Evolutionary conservation across 2,113 vertebrate species (phyloP).

Genomic region (Neomonachus schauinslandi): DNA sequence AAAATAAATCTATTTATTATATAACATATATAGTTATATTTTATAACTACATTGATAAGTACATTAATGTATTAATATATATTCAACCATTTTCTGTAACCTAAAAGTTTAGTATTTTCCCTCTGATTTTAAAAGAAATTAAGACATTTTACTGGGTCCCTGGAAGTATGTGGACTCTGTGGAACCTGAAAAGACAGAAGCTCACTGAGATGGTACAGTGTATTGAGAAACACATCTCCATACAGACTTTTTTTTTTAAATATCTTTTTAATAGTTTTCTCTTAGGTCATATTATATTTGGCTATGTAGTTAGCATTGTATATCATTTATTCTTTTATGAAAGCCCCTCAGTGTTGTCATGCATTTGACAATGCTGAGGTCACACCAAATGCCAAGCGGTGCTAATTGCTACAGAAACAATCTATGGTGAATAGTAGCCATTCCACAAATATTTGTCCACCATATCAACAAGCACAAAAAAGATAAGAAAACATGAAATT

Average conservation of each 20-base stretch:
- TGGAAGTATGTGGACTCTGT: background rate
- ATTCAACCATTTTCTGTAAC: background rate
- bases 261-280: background rate
- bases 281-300: background rate
- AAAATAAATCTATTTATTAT: background rate
- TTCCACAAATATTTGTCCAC: background rate
- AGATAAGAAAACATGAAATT: background rate
- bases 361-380: background rate
- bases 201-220: background rate
- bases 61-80: background rate
- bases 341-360: background rate
- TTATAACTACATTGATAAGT: background rate
- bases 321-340: background rate
- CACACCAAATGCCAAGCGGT: background rate
- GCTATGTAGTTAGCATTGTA: accelerated
- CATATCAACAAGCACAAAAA: background rate
- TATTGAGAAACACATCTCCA: background rate
- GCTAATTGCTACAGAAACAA: background rate
- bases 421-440: background rate
- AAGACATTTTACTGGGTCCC: background rate
- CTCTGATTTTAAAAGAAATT: background rate
- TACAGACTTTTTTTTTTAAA: background rate
- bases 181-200: background rate
- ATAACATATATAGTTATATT: background rate
- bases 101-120: background rate